phyloP scores from a whole-genome alignment of 2,888 invertebrate genomes.

The Meiosimyza decipiens region DNA sequence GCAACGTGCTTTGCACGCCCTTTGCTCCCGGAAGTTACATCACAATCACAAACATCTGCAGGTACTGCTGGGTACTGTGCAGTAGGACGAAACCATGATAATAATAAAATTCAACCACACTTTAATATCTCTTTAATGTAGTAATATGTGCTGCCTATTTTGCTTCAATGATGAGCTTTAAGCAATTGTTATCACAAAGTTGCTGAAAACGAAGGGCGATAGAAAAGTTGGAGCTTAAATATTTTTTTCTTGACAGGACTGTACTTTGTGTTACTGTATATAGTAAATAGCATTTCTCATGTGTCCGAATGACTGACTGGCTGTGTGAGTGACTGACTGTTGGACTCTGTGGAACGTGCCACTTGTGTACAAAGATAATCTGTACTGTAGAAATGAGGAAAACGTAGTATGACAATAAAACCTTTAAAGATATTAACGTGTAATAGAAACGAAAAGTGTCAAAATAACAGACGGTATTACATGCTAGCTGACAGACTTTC shows the following conservation, averaged over 20 bases:
- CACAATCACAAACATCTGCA: constrained; percentile 8
- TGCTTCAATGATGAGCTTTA: too few species aligned
- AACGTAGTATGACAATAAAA: not conserved
- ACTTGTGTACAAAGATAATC: constrained; percentile 2
- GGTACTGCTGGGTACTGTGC: too few species aligned
- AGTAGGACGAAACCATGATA: too few species aligned
- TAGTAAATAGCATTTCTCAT: not conserved
- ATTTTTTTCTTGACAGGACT: too few species aligned
- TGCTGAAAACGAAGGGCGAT: too few species aligned
- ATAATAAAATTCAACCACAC: too few species aligned
- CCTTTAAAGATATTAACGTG: constrained; percentile 11
- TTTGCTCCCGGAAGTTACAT: constrained; percentile 8
- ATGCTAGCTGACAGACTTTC: not conserved
- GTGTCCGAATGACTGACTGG: constrained; percentile 19
- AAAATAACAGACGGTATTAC: not conserved
- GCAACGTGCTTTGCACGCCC: not conserved
- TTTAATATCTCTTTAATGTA: too few species aligned
- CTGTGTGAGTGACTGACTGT: constrained; percentile 9
- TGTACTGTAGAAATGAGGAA: not conserved
- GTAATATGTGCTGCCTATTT: too few species aligned
- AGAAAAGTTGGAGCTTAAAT: too few species aligned
- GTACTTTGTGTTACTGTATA: too few species aligned
- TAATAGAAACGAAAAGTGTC: not conserved
- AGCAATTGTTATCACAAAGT: too few species aligned
- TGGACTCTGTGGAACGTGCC: constrained; percentile 20